Percentiles rank a stretch among this genome's conserved stretches.
Evolutionary conservation across 2,888 invertebrate genomes (phyloP).

Genomic region (Eupsilia transversa): DNA sequence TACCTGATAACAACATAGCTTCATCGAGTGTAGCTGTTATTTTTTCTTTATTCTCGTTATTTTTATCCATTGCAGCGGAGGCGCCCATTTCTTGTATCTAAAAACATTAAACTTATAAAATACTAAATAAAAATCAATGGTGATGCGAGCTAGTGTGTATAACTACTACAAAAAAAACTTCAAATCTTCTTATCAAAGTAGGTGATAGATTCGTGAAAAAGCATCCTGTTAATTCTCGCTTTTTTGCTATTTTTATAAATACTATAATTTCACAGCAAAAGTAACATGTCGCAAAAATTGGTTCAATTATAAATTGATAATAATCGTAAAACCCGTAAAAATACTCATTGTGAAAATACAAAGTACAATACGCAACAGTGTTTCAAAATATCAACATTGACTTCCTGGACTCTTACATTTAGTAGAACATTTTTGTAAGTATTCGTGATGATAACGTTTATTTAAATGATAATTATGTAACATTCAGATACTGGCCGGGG

Average conservation of each 20-base stretch:
- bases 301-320: no score
- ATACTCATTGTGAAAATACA: background rate
- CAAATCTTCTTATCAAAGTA: background rate
- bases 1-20: constrained; percentile 59
- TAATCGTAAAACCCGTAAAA: background rate
- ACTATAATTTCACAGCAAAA: background rate
- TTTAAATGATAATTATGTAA: background rate
- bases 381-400: background rate
- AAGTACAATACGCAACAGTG: background rate
- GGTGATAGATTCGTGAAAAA: no score
- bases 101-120: constrained; percentile 12
- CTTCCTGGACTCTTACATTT: background rate
- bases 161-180: background rate
- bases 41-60: constrained; percentile 5
- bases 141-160: background rate
- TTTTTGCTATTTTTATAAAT: background rate
- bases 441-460: no score
- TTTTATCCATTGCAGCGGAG: constrained; percentile 13
- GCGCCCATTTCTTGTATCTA: constrained; percentile 48
- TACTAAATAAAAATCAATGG: background rate
- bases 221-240: background rate
- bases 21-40: constrained; percentile 53
- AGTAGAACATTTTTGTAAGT: background rate
- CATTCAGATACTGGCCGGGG: background rate
- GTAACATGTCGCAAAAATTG: background rate